Percentiles rank a stretch among this genome's conserved stretches.
Conservation (phyloP, 2,113 vertebrate species). For the Axis porcinus region DNA sequence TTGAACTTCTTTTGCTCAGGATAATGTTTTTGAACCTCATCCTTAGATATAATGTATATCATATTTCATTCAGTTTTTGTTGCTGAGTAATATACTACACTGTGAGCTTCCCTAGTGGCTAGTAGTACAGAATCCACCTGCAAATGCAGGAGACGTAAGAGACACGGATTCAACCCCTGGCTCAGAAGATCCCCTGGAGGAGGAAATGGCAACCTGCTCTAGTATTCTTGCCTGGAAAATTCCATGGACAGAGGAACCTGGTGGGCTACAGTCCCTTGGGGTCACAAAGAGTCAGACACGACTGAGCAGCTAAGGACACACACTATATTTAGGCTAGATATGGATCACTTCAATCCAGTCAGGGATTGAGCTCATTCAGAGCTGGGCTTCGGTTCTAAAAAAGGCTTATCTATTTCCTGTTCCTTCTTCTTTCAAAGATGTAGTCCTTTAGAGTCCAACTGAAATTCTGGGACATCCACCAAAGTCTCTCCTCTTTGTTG, state of each 20-base stretch:
- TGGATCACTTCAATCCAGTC: neutral
- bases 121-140: neutral
- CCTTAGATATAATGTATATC: neutral
- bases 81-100: neutral
- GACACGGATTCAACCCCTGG: neutral
- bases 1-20: neutral
- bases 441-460: neutral
- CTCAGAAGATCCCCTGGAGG: neutral
- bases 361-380: neutral
- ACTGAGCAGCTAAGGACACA: neutral
- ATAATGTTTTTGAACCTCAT: neutral
- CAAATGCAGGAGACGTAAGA: neutral
- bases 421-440: neutral
- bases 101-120: neutral
- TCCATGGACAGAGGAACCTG: neutral
- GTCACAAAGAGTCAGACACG: neutral
- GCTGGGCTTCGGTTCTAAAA: neutral
- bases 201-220: neutral
- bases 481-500: neutral
- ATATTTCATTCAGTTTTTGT: neutral
- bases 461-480: neutral
- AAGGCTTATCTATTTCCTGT: neutral
- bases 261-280: neutral
- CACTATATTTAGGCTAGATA: neutral
- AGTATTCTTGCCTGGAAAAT: neutral